Conservation (phyloP, 1,140 invertebrate genomes). For the Macrotrachela quadricornifera region DNA sequence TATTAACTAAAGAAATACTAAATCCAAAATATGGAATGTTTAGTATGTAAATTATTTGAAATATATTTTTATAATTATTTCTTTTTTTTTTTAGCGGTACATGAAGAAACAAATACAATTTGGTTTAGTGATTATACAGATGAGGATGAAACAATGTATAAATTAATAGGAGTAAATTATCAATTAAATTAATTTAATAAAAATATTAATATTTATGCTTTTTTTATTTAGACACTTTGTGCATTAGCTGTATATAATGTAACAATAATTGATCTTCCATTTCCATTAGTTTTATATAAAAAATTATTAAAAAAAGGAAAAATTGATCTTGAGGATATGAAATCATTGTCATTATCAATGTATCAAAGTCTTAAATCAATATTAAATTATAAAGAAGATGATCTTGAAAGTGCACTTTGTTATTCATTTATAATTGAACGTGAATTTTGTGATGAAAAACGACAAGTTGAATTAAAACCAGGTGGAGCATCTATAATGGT, state of each 20-base stretch:
- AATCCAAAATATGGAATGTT: constrained; percentile 98
- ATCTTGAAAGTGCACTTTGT: constrained; percentile 6
- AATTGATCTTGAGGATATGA: constrained; percentile 38
- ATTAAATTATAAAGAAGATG: constrained; percentile 4
- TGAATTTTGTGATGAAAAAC: constrained; percentile 55
- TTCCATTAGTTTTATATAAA: constrained; percentile 80
- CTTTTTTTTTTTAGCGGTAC: constrained; percentile 17
- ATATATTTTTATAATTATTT: too few species aligned
- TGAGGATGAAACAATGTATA: constrained; percentile 54
- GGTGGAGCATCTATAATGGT: constrained; percentile 58
- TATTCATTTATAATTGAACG: constrained; percentile 27
- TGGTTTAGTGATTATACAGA: constrained; percentile 53
- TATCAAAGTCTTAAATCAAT: constrained; percentile 31
- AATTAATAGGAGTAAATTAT: constrained; percentile 45
- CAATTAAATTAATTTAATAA: too few species aligned
- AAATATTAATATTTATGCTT: too few species aligned
- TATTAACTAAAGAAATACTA: constrained; percentile 67
- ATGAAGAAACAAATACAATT: constrained; percentile 61
- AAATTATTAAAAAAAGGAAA: constrained; percentile 50
- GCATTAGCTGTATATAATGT: constrained; percentile 91
- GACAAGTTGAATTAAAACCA: constrained; percentile 49
- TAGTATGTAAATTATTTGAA: constrained; percentile 33
- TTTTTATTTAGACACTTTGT: constrained; percentile 37
- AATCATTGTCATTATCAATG: constrained; percentile 51
- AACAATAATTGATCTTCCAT: constrained; percentile 79